These are phyloP conservation scores for Arenaria interpres DNA, from an alignment of 2,113 vertebrate species.

Conservation along the genomic window DNA sequence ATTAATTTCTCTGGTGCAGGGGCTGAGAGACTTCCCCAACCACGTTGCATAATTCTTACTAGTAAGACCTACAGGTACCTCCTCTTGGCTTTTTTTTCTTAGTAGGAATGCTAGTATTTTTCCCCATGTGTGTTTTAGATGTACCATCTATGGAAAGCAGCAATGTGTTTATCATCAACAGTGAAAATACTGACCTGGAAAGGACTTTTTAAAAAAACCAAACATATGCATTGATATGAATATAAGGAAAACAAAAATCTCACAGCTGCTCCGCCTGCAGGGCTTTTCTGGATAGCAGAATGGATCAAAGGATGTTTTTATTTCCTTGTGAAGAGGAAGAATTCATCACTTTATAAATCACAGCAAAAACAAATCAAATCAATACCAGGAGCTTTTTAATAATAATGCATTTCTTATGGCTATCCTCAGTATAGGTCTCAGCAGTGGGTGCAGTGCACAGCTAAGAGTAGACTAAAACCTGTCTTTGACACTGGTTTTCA, in stretches of 20 bases:
- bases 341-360: slow-evolving; percentile 58
- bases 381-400: slow-evolving; percentile 50
- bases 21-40: neutral
- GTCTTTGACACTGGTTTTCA: neutral
- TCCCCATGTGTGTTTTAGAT: slow-evolving; percentile 1
- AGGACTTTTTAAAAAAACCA: neutral
- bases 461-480: slow-evolving; percentile 1
- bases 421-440: neutral
- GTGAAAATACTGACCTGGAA: slow-evolving; percentile 49
- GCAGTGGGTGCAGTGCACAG: neutral
- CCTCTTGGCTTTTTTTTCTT: neutral
- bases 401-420: slow-evolving; percentile 26
- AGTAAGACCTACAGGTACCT: neutral
- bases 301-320: slow-evolving; percentile 59
- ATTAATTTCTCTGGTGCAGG: neutral
- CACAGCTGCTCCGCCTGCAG: slow-evolving; percentile 56
- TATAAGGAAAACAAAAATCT: slow-evolving; percentile 37
- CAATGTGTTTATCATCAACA: slow-evolving; percentile 56
- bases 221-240: neutral
- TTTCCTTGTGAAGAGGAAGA: slow-evolving; percentile 55
- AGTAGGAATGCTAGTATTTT: neutral
- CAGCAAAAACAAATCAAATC: slow-evolving; percentile 40
- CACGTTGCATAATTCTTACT: neutral
- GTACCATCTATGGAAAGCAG: neutral
- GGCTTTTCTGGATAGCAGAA: slow-evolving; percentile 43